Evolutionary conservation across 2,888 invertebrate species (phyloP), one percentile per base, ranked within the genome.

Genomic region (Cheilosia urbana): DNA sequence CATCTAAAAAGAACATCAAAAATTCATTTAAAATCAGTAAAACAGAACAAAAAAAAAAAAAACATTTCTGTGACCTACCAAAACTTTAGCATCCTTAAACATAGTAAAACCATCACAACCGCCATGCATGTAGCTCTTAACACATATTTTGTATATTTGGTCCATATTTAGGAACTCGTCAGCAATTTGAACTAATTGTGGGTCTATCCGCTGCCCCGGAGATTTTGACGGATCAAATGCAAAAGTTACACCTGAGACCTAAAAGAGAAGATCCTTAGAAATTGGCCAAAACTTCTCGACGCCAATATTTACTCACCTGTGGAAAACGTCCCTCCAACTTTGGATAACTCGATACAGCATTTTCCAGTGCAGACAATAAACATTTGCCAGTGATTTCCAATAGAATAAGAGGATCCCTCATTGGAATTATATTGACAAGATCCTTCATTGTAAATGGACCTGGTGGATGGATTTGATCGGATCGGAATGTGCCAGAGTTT

Each of bases 31-130:
- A 11, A 51, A 24, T 24, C 6, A 13, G 19, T 4, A 5, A 27
- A 24, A 24, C 24, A 24, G n/a, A 49, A 27, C 7, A 6, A 19
- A 21, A 49, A 27, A 15, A 6, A 19, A 49, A 17, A 15, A 11
- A 27, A 17, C 3, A 24, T 0, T 19, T 9, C 2, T 17, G 11
- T 34, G 9, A 91, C 93, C 92, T 91, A 97, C 97, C 93, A 97
- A 91, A 79, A 97, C 93, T 90, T 94, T 94, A 87, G 96, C 95
- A 69, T 95, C 93, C 82, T 95, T 96, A 87, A 98, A 94, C 93
- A 96, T 95, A 62, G 94, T 95, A 91, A 96, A 98, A 0, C 98
- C 98, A 93, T 98, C 98, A 92, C 96, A 96, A 4, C 98, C 98
- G 49, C 93, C 93, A 83, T 94, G 94, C 87, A 98, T 93, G 90